Evolutionary conservation across 2,888 invertebrate species (phyloP).

Genomic region (Lagria hirta): DNA sequence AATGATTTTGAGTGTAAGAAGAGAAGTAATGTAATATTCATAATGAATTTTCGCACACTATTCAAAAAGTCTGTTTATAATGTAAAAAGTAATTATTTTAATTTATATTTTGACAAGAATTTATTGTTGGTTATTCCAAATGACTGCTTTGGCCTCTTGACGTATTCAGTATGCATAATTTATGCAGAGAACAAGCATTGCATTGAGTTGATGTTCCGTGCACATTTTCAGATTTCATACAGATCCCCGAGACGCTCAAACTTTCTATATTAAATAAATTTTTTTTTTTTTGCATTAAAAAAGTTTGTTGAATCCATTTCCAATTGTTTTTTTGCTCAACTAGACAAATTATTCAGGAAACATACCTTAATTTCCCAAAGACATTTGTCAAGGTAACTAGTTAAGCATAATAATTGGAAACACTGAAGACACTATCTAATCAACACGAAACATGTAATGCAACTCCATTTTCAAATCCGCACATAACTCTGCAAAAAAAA

Average conservation of each 20-base stretch:
- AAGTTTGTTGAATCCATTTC: slow-evolving; percentile 8
- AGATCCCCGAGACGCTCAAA: slow-evolving; percentile 10
- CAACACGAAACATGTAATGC: slow-evolving; percentile 3
- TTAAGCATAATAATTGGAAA: slow-evolving; percentile 7
- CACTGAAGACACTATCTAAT: slow-evolving; percentile 14
- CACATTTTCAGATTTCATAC: slow-evolving; percentile 10
- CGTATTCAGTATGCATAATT: slow-evolving; percentile 15
- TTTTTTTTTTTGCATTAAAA: no score
- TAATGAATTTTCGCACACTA: slow-evolving; percentile 11
- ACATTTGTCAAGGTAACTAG: no score
- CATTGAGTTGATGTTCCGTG: slow-evolving; percentile 13
- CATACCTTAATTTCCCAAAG: slow-evolving; percentile 16
- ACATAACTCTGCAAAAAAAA: slow-evolving; percentile 8
- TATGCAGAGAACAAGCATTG: slow-evolving; percentile 7
- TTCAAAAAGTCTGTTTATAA: slow-evolving; percentile 13
- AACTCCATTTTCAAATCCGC: slow-evolving; percentile 1
- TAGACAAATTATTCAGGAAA: slow-evolving; percentile 3
- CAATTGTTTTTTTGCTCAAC: no score
- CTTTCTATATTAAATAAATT: slow-evolving; percentile 10
- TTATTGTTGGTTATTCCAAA: slow-evolving; percentile 11
- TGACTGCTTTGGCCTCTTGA: no score
- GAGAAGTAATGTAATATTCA: slow-evolving; percentile 15
- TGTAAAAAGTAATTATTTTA: slow-evolving; percentile 16
- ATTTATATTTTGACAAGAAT: slow-evolving; percentile 10
- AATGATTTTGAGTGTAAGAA: slow-evolving; percentile 11